Percentiles rank a stretch among this genome's conserved stretches.
Evolutionary conservation across 2,113 vertebrate genomes (phyloP).

Genomic region (Tauraco erythrolophus): DNA sequence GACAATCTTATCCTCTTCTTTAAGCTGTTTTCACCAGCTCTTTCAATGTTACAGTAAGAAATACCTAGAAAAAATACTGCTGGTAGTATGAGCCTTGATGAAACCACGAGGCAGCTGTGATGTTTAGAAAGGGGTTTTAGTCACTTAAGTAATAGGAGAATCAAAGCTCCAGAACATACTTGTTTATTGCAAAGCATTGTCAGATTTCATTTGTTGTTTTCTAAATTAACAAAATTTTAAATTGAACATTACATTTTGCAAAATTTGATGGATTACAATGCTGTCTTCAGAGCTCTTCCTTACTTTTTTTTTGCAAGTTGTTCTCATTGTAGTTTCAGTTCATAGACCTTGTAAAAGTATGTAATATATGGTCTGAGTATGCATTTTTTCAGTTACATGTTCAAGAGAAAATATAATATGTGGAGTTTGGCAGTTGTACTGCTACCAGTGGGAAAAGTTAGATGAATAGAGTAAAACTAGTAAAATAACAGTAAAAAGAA

Average conservation of each 20-base stretch:
- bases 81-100: not conserved
- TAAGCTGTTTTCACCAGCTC: not conserved
- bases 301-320: not conserved
- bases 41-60: not conserved
- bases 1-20: accelerated
- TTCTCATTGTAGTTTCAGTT: not conserved
- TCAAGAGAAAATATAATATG: not conserved
- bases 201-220: not conserved
- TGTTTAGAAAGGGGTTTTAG: not conserved
- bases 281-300: not conserved
- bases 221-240: not conserved
- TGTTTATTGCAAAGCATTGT: not conserved
- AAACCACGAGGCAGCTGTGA: not conserved
- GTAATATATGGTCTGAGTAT: not conserved
- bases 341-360: not conserved
- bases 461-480: not conserved
- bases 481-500: not conserved
- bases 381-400: not conserved
- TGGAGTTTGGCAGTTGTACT: not conserved
- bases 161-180: not conserved
- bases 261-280: not conserved
- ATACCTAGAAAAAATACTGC: not conserved
- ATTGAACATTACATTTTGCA: not conserved
- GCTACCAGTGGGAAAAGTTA: not conserved
- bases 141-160: not conserved